Evolutionary conservation across 2,888 invertebrate genomes (phyloP), one percentile per base, ranked within the genome.

Genomic region (Drosophila hamatofila): DNA sequence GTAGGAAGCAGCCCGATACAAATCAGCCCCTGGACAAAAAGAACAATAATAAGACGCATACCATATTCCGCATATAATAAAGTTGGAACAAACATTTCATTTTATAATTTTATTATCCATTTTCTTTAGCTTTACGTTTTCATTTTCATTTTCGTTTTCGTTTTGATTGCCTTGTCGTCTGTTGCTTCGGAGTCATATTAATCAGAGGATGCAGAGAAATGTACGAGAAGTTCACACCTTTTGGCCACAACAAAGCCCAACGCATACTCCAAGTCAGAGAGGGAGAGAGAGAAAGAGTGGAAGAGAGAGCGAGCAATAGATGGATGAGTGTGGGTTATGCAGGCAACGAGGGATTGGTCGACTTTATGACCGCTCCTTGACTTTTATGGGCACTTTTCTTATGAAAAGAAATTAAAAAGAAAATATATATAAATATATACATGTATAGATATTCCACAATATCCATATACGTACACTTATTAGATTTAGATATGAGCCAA

Each of bases 361-460:
- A 75, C 72, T 85, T 85, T 85, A 85, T 79, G 81, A 49, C 77
- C 75, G 67, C 78, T 72, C 63, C 74, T 83, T 79, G 75, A 83
- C 81, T 86, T 85, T 85, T 77, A 88, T 88, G 75, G 63, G 57
- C 83, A 88, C 76, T 75, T 75, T 87, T 86, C 83, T 14, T 72
- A 61, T 55, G 88, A 88, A 85, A 85, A 79, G 81, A 76, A 83
- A 84, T 85, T 84, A 88, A 88, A 88, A 85, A 16, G 0, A 8
- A 46, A 46, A 27, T 27, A 23, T 42, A 42, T 75, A 59, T 74
- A 68, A 77, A 59, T 75, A 58, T 73, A 61, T 70, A 42, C 14
- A 8, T 18, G 12, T 48, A 30, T 18, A 49, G 48, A 59, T 39
- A 63, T 65, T 41, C 30, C 14, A 35, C 12, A 37, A 52, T 67